Conservation (phyloP, 2,113 vertebrate species). For the Egretta garzetta region DNA sequence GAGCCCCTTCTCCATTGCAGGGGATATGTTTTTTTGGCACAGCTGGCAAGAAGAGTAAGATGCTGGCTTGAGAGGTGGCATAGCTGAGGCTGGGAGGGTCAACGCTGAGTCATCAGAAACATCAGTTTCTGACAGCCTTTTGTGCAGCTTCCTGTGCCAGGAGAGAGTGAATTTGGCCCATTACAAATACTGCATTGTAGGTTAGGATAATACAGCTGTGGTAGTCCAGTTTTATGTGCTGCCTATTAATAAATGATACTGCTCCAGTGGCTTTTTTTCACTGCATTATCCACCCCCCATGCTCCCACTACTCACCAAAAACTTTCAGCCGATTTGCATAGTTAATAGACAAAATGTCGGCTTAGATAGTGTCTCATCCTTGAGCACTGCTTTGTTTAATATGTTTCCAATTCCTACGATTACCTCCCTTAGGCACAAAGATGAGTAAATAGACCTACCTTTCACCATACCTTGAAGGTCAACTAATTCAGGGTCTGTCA, state of each 20-base stretch:
- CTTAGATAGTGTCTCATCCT: constrained; percentile 23
- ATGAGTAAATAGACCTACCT: constrained; percentile 34
- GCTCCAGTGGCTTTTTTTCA: neutral
- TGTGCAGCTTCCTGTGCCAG: neutral
- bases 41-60: neutral
- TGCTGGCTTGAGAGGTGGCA: neutral
- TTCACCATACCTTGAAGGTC: constrained; percentile 49
- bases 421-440: constrained; percentile 24
- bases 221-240: neutral
- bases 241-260: constrained; percentile 7
- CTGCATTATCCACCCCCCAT: neutral
- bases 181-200: neutral
- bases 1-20: neutral
- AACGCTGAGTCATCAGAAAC: neutral
- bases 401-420: neutral
- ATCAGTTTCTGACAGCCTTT: neutral
- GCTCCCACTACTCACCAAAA: neutral
- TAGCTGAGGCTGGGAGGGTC: neutral
- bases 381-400: neutral
- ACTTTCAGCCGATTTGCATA: constrained; percentile 26
- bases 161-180: neutral
- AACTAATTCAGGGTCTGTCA: constrained; percentile 29
- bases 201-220: neutral
- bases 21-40: neutral
- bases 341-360: constrained; percentile 43